These are phyloP conservation scores for Atractosteus spatula DNA, from an alignment of 2,113 vertebrate genomes.

Conservation along the genomic window DNA sequence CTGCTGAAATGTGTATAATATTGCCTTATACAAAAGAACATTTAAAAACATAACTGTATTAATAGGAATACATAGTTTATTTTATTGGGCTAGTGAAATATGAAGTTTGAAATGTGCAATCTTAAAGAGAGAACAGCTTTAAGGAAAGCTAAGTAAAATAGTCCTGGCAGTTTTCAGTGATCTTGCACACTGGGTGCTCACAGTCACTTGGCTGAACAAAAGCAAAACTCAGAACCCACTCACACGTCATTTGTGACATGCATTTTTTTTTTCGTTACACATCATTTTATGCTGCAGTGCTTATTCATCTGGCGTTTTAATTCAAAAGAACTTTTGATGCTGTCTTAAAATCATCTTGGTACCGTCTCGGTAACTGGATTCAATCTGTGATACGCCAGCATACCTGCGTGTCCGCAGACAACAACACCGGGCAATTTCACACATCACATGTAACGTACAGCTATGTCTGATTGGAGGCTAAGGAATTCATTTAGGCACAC, in stretches of 20 bases:
- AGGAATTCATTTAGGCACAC: conserved; percentile 26
- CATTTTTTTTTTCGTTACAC: too few species aligned
- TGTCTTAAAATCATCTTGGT: too few species aligned
- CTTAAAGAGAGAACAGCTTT: neutral
- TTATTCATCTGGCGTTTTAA: too few species aligned
- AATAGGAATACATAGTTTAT: too few species aligned
- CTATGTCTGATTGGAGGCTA: conserved; percentile 29
- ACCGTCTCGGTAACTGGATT: conserved; percentile 36
- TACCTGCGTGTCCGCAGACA: conserved; percentile 48
- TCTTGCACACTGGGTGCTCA: too few species aligned
- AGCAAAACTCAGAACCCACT: too few species aligned
- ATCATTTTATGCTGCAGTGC: too few species aligned
- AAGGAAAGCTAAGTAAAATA: neutral
- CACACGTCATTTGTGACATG: too few species aligned
- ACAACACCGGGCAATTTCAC: conserved; percentile 47
- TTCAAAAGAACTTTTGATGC: too few species aligned
- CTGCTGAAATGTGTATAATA: conserved; percentile 42
- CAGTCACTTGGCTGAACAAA: too few species aligned
- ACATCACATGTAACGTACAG: conserved; percentile 50
- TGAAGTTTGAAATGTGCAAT: neutral
- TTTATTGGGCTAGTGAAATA: conserved; percentile 1
- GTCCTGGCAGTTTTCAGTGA: too few species aligned
- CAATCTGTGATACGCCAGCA: conserved; percentile 65
- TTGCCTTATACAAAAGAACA: conserved; percentile 11
- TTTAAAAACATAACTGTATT: neutral